Base-by-base conservation (phyloP, 2,888 invertebrate genomes). In the Trichacis sp. region DNA sequence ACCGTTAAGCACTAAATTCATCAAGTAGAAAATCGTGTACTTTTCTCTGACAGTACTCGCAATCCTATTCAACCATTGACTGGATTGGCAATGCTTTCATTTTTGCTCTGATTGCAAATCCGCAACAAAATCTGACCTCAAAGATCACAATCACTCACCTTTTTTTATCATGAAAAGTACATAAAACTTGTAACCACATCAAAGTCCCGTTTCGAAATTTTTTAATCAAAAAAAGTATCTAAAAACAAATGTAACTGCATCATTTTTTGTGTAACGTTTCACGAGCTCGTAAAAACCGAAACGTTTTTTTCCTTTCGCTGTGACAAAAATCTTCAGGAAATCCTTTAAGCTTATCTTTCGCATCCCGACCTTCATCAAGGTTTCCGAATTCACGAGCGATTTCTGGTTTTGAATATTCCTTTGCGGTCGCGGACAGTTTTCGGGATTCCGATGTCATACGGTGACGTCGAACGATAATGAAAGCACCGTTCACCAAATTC, bases 331-430 rank as follows among this genome's bases (percentile, higher is more conserved):
- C n/a, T n/a, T n/a, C n/a, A n/a, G n/a, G n/a, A n/a, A n/a, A n/a
- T n/a, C n/a, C n/a, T n/a, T n/a, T n/a, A 15, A 6, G 36, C 14
- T 6, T 42, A 33, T n/a, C 33, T 42, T 42, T 15, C 19, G 17
- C 64, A 70, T 64, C 71, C 71, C 74, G 73, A 73, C 73, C 75
- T 70, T 73, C 69, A 73, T 68, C 75, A 76, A 73, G 69, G 54
- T 55, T 53, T 20, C n/a, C n/a, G n/a, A 33, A 6, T 42, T 42
- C 15, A 8, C 3, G 11, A 11, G 2, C 14, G 11, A 36, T 62
- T 66, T 55, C 66, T 54, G 58, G 62, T n/a, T 66, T 66, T 55
- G 43, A 54, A 15, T 45, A 61, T 58, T 56, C 58, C 12, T 49
- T 62, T 61, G 61, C 61, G 54, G 61, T 47, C 53, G 33, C 54